Percentiles rank a stretch among this genome's conserved stretches.
phyloP scores from a whole-genome alignment of 2,113 vertebrate species.

The Spilogale gracilis region DNA sequence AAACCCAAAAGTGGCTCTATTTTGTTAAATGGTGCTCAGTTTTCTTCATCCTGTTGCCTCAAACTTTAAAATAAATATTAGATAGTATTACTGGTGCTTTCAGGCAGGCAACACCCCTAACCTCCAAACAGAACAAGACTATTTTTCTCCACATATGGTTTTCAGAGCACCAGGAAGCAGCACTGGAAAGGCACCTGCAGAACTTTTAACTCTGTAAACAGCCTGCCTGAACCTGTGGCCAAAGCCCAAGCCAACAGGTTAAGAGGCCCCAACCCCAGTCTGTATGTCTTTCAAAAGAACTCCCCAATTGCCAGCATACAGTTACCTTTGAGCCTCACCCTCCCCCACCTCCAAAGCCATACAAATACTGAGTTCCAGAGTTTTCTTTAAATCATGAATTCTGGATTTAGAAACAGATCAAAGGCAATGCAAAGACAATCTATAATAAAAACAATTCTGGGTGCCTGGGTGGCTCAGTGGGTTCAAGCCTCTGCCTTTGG shows the following conservation, averaged over 20 bases:
- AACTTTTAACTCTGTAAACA: slow-evolving; percentile 50
- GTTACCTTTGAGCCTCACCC: background rate
- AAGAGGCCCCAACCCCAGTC: background rate
- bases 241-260: slow-evolving; percentile 28
- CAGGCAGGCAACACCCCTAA: slow-evolving; percentile 10
- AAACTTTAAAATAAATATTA: slow-evolving; percentile 46
- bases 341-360: background rate
- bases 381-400: background rate
- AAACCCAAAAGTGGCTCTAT: background rate
- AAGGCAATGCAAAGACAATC: background rate
- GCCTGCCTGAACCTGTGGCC: background rate
- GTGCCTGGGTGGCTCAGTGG: too few relatives aligned
- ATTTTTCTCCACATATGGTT: background rate
- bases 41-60: slow-evolving; percentile 44
- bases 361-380: background rate
- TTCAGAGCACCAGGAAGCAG: slow-evolving; percentile 19
- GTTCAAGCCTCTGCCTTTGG: too few relatives aligned
- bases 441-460: background rate
- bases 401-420: slow-evolving; percentile 49
- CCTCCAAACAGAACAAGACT: slow-evolving; percentile 15
- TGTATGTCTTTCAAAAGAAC: background rate
- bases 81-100: background rate
- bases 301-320: background rate
- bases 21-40: background rate
- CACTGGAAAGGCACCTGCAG: slow-evolving; percentile 28